Evolutionary conservation across 2,888 invertebrate species (phyloP).

Genomic region (Hyalella azteca): DNA sequence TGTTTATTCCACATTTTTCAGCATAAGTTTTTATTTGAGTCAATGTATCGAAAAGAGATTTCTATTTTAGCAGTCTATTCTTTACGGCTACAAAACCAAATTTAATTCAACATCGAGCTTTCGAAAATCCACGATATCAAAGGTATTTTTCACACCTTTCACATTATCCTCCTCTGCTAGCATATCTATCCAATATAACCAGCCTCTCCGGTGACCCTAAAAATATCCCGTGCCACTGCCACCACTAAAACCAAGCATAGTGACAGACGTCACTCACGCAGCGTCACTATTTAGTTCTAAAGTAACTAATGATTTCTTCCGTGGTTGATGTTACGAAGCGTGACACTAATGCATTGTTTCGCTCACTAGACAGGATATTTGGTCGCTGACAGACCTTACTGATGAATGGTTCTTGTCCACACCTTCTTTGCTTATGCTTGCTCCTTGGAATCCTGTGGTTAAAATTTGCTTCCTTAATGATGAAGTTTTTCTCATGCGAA

Average conservation of each 20-base stretch:
- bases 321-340: background rate
- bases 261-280: conserved; percentile 27
- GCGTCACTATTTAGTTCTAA: conserved; percentile 25
- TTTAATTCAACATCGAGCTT: too few species aligned
- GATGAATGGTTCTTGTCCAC: background rate
- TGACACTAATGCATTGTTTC: conserved; percentile 24
- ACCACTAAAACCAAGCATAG: conserved; percentile 1
- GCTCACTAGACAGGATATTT: background rate
- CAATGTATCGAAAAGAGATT: too few species aligned
- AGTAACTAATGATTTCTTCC: conserved; percentile 31
- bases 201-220: background rate
- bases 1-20: too few species aligned
- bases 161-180: too few species aligned
- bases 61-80: too few species aligned
- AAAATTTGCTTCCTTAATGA: too few species aligned
- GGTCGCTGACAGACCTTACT: background rate
- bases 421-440: background rate
- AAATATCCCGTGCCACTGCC: background rate
- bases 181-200: background rate
- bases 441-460: background rate
- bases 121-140: too few species aligned
- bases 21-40: too few species aligned
- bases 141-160: too few species aligned
- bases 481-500: background rate
- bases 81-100: too few species aligned